A percentile compares a stretch with the other conserved stretches of the same genome.
Evolutionary conservation across 1,140 invertebrate species (phyloP).

Genomic region (Venustaconcha ellipsiformis): DNA sequence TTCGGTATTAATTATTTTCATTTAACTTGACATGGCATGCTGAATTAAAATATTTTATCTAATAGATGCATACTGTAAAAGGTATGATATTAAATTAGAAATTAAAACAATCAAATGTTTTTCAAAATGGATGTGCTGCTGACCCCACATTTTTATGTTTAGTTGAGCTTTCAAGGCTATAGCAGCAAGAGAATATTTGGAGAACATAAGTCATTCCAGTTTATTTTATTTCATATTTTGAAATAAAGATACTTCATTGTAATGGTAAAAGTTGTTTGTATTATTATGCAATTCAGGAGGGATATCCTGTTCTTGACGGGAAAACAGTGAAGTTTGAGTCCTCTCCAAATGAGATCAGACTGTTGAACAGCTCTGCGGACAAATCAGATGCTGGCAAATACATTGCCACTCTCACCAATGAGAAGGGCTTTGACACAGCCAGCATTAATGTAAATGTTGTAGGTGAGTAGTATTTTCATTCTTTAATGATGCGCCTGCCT

Average conservation of each 20-base stretch:
- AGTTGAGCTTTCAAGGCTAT: no score
- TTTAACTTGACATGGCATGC: no score
- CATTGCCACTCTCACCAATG: conserved; percentile 89
- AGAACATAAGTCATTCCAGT: not conserved
- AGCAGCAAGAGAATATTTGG: no score
- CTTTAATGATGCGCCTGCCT: not conserved
- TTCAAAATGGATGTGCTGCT: no score
- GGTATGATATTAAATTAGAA: no score
- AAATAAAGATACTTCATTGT: not conserved
- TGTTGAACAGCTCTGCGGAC: conserved; percentile 89
- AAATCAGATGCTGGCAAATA: conserved; percentile 92
- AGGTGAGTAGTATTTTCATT: conserved; percentile 69
- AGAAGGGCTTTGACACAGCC: conserved; percentile 85
- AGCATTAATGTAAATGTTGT: conserved; percentile 87
- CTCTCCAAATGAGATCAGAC: conserved; percentile 75
- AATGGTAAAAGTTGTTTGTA: not conserved
- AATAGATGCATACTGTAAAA: no score
- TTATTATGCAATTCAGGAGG: conserved; percentile 33
- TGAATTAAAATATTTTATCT: no score
- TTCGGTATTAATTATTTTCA: no score
- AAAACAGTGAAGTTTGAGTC: conserved; percentile 88
- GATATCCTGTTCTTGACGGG: conserved; percentile 69
- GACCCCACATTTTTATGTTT: no score
- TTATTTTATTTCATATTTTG: not conserved
- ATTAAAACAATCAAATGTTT: no score